Evolutionary conservation across 2,888 invertebrate genomes (phyloP).

Genomic region (Platynereis dumerilii): DNA sequence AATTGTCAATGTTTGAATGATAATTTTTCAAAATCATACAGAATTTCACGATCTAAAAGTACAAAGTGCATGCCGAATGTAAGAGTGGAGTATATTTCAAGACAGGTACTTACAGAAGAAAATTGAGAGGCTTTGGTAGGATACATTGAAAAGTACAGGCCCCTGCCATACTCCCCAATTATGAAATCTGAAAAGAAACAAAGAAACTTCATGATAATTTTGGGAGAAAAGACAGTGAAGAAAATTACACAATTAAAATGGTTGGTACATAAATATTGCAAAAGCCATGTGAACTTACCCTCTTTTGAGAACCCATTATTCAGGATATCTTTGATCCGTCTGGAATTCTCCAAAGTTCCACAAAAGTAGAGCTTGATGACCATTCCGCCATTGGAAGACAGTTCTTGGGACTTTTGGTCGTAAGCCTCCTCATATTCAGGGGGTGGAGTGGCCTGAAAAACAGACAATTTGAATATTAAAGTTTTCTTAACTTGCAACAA

Average conservation of each 20-base stretch:
- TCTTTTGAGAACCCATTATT: constrained; percentile 51
- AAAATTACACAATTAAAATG: too few relatives aligned
- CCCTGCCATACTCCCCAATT: constrained; percentile 55
- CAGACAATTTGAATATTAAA: too few relatives aligned
- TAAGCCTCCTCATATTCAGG: constrained; percentile 40
- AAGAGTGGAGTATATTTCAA: neutral
- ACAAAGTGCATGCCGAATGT: neutral
- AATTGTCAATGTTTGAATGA: neutral
- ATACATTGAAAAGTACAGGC: constrained; percentile 57
- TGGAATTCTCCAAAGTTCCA: constrained; percentile 49
- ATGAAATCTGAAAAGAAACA: constrained; percentile 48
- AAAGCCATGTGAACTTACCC: constrained; percentile 39
- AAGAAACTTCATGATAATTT: too few relatives aligned
- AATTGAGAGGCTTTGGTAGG: constrained; percentile 58
- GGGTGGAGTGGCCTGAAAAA: constrained; percentile 31
- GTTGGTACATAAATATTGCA: too few relatives aligned
- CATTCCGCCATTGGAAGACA: constrained; percentile 45
- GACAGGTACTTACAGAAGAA: constrained; percentile 48
- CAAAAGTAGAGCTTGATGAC: constrained; percentile 54
- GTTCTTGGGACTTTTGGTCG: constrained; percentile 31
- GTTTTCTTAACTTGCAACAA: too few relatives aligned
- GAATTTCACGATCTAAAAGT: neutral
- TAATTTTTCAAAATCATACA: neutral
- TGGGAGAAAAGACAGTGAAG: too few relatives aligned
- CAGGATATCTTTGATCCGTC: constrained; percentile 49